Evolutionary conservation across 2,113 vertebrate genomes (phyloP), one percentile per base, ranked within the genome.

Genomic region (Nerophis lumbriciformis): DNA sequence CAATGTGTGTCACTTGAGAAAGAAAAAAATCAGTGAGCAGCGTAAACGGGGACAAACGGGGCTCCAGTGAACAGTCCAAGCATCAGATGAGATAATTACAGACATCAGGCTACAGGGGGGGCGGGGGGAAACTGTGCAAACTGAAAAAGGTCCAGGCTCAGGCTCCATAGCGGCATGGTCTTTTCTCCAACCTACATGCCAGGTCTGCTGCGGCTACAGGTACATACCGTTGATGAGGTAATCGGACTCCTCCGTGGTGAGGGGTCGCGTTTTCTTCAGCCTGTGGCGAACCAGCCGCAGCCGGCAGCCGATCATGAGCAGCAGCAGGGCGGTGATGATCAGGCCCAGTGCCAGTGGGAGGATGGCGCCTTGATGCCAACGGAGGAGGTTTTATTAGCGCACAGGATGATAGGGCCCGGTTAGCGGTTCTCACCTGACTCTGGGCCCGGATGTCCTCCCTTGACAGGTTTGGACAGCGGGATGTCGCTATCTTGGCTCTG

Each of bases 141-240:
- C 71, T 59, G 10, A 56, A 69, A 68, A 45, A 61, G 15, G 39
- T 76, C 50, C 50, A 10, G 49, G 44, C 21, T 69, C 28, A 37
- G 48, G 38, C 53, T 72, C 47, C 5, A 28, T 28, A 61, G 45
- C 47, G 55, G 36, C 12, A 5, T 10, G 51, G 2, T 15, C 14
- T 11, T 15, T 8, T 36, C 36, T 19, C 21, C 42, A 45, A 45
- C 42, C 39, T 42, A 42, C 10, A 3, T 7, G 12, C 13, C 16
- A 7, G 19, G 42, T 19, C 42, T 36, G 57, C 53, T 48, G 28
- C 14, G 55, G 57, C 88, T 91, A 99, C 62, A 99, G 90, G 85
- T 99, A 99, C 97, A 99, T 99, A 91, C 97, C 96, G 45, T 99
- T 99, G 85, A 99, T 99, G 90, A 99, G 95, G 91, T 98, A 99